phyloP scores from a whole-genome alignment of 2,113 vertebrate species.

The Phyllostomus hastatus region DNA sequence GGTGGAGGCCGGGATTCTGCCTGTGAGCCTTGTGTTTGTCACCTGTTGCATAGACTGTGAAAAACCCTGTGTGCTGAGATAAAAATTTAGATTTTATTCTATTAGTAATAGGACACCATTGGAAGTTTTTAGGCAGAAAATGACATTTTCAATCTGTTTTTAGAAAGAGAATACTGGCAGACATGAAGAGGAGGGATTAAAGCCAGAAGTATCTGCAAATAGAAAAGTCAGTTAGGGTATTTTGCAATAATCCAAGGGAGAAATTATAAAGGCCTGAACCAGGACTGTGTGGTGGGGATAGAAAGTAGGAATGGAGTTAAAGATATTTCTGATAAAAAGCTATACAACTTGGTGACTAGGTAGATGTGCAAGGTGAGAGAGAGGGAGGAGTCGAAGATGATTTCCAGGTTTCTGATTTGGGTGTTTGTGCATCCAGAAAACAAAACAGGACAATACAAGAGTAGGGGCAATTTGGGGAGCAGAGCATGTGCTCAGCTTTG shows the following conservation, averaged over 20 bases:
- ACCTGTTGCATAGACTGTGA: not conserved
- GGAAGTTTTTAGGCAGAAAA: conserved; percentile 22
- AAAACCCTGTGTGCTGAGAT: not conserved
- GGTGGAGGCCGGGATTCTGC: too few species aligned
- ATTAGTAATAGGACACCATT: not conserved
- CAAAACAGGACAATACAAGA: not conserved
- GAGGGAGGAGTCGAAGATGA: not conserved
- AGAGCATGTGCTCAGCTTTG: not conserved
- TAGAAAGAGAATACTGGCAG: not conserved
- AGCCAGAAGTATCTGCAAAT: not conserved
- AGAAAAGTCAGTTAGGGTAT: not conserved
- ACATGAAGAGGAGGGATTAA: not conserved
- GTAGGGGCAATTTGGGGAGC: not conserved
- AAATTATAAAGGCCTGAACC: not conserved
- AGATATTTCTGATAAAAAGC: not conserved
- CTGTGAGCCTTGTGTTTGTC: too few species aligned
- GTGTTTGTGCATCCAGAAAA: not conserved
- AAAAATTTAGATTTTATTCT: not conserved
- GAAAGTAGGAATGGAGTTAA: not conserved
- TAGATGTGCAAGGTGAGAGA: not conserved
- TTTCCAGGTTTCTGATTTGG: not conserved
- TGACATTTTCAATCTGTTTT: not conserved
- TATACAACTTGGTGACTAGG: not conserved
- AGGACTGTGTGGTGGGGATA: not conserved
- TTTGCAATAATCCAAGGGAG: not conserved